Conservation (phyloP, 2,797 vertebrate genomes). For the Microcaecilia unicolor region DNA sequence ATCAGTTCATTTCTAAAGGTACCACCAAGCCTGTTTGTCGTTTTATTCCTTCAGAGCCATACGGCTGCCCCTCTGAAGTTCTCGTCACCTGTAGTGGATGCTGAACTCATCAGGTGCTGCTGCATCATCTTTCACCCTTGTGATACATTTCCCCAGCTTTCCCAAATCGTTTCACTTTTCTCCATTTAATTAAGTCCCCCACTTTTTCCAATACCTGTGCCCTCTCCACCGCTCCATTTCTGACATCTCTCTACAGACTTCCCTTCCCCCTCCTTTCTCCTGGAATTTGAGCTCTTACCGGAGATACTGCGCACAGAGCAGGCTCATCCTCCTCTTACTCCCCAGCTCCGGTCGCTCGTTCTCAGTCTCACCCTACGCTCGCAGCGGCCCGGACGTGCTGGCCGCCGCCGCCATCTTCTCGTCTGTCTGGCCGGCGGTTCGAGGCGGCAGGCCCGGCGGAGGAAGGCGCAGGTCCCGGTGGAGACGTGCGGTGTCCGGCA, state of each 20-base stretch:
- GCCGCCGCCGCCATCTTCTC: conserved; percentile 61
- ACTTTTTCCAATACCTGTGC: background rate
- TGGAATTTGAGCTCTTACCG: conserved; percentile 38
- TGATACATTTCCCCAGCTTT: too few relatives aligned
- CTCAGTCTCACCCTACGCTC: background rate
- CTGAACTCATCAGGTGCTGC: too few relatives aligned
- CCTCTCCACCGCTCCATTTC: conserved; percentile 5
- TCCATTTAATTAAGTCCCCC: too few relatives aligned
- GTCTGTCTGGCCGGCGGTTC: conserved; percentile 31
- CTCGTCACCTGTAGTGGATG: too few relatives aligned
- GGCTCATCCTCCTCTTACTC: conserved; percentile 58
- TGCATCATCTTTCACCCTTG: too few relatives aligned
- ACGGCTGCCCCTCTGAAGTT: too few relatives aligned
- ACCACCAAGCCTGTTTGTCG: too few relatives aligned
- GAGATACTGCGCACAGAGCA: conserved; percentile 68
- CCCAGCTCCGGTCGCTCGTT: conserved; percentile 14
- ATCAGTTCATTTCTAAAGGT: too few relatives aligned
- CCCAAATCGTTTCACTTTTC: too few relatives aligned
- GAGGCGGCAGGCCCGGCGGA: conserved; percentile 18
- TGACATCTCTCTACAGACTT: background rate
- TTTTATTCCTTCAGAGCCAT: too few relatives aligned
- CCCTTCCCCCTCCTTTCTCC: background rate
- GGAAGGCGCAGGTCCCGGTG: conserved; percentile 14
- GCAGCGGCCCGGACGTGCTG: conserved; percentile 29
- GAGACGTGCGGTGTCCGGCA: too few relatives aligned